Conservation (phyloP, 2,797 vertebrate species). For the Hoplostethus atlanticus region DNA sequence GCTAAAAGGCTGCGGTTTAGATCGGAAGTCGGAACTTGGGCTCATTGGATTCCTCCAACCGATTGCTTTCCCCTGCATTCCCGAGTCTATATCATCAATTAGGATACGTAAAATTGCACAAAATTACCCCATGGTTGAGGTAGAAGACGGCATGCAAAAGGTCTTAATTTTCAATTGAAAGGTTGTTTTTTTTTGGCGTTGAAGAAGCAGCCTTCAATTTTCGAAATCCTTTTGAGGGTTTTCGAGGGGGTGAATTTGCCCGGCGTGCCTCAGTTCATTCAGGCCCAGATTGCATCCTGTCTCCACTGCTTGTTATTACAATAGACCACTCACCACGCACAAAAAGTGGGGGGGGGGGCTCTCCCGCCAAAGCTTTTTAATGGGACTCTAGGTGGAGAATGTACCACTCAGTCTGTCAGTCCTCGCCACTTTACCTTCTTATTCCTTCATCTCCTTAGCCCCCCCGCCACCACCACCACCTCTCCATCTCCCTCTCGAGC, state of each 20-base stretch:
- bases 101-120: conserved; percentile 6
- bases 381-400: conserved; percentile 69
- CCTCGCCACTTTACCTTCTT: conserved; percentile 57
- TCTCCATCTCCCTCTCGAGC: conserved; percentile 24
- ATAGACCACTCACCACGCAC: conserved; percentile 76
- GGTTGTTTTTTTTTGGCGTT: conserved; percentile 16
- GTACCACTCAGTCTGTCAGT: conserved; percentile 62
- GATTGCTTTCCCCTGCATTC: background rate
- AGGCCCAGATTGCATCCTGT: conserved; percentile 66
- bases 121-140: background rate
- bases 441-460: conserved; percentile 48
- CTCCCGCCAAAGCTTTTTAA: conserved; percentile 67
- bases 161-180: conserved; percentile 7
- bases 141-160: background rate
- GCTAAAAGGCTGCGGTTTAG: conserved; percentile 3
- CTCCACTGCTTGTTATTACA: conserved; percentile 75
- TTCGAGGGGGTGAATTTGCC: conserved; percentile 58
- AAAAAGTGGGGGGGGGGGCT: conserved; percentile 55
- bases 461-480: background rate
- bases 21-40: conserved; percentile 2
- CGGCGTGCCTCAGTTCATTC: conserved; percentile 56
- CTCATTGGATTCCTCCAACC: conserved; percentile 10
- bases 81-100: background rate
- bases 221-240: conserved; percentile 56
- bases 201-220: conserved; percentile 59